These are phyloP conservation scores for Platycheirus albimanus DNA, from an alignment of 2,888 invertebrate genomes.

Conservation along the genomic window DNA sequence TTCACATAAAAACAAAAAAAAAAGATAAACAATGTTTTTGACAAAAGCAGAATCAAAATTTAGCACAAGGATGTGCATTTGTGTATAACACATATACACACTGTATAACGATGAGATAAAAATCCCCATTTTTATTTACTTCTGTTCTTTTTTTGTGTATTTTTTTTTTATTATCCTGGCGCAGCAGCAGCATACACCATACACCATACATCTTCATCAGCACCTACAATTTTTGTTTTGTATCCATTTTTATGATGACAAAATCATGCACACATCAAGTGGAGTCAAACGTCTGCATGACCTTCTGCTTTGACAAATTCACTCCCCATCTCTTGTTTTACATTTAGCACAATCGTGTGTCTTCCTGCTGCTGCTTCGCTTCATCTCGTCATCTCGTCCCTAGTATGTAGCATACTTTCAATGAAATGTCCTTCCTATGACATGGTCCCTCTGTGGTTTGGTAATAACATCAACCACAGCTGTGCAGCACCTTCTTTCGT, in stretches of 20 bases:
- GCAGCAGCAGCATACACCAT: slow-evolving; percentile 12
- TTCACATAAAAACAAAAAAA: no score
- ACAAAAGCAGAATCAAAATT: slow-evolving; percentile 58
- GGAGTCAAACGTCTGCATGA: slow-evolving; percentile 74
- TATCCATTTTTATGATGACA: slow-evolving; percentile 48
- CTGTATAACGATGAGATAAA: slow-evolving; percentile 29
- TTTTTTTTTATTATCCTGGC: slow-evolving; percentile 9
- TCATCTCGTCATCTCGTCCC: background rate
- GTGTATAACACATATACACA: background rate
- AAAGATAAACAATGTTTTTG: slow-evolving; percentile 10
- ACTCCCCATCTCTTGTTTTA: slow-evolving; percentile 64
- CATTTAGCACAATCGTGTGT: slow-evolving; percentile 48
- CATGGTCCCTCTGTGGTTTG: slow-evolving; percentile 69
- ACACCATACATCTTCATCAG: slow-evolving; percentile 42
- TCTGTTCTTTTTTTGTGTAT: slow-evolving; percentile 1
- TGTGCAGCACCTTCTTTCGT: slow-evolving; percentile 54
- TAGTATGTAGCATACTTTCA: slow-evolving; percentile 13
- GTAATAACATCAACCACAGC: slow-evolving; percentile 66
- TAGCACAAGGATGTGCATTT: slow-evolving; percentile 53
- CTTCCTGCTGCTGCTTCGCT: background rate
- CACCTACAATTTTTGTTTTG: slow-evolving; percentile 34
- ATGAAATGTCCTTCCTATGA: slow-evolving; percentile 71
- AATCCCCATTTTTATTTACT: slow-evolving; percentile 40
- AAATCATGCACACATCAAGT: slow-evolving; percentile 73
- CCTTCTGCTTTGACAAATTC: slow-evolving; percentile 73